phyloP scores from a whole-genome alignment of 2,888 invertebrate genomes.

The Agrochola lota region DNA sequence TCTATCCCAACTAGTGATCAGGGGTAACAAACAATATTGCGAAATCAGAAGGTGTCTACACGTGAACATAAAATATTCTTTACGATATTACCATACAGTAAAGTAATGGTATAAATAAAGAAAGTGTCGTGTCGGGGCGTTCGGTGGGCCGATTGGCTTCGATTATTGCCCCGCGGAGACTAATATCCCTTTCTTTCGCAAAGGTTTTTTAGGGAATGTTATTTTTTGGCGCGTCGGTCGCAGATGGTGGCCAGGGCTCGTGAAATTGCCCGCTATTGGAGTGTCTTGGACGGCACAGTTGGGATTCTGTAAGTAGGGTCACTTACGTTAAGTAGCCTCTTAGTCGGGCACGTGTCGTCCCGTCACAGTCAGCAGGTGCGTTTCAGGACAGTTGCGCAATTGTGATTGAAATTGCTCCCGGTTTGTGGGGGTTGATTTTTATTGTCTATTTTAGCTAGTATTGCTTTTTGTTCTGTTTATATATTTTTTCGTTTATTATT shows the following conservation, averaged over 20 bases:
- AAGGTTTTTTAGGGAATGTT: slow-evolving; percentile 88
- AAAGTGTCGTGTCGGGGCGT: slow-evolving; percentile 83
- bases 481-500: slow-evolving; percentile 41
- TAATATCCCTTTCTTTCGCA: slow-evolving; percentile 89
- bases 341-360: slow-evolving; percentile 85
- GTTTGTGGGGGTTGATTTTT: slow-evolving; percentile 79
- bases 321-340: slow-evolving; percentile 89
- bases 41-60: slow-evolving; percentile 79
- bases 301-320: slow-evolving; percentile 85
- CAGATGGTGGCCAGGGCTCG: slow-evolving; percentile 86
- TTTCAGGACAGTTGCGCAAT: slow-evolving; percentile 74
- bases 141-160: slow-evolving; percentile 89
- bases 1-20: slow-evolving; percentile 52
- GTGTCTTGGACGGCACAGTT: slow-evolving; percentile 76
- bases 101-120: slow-evolving; percentile 86
- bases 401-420: slow-evolving; percentile 86
- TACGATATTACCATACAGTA: slow-evolving; percentile 82
- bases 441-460: slow-evolving; percentile 74
- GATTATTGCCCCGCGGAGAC: slow-evolving; percentile 90
- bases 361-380: slow-evolving; percentile 86
- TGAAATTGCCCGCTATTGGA: slow-evolving; percentile 83
- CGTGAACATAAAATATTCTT: slow-evolving; percentile 81
- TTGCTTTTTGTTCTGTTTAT: slow-evolving; percentile 69
- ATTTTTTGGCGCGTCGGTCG: slow-evolving; percentile 89
- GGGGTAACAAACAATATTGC: slow-evolving; percentile 64